Conservation (phyloP, 2,113 vertebrate species). For the Tyrannus savana region DNA sequence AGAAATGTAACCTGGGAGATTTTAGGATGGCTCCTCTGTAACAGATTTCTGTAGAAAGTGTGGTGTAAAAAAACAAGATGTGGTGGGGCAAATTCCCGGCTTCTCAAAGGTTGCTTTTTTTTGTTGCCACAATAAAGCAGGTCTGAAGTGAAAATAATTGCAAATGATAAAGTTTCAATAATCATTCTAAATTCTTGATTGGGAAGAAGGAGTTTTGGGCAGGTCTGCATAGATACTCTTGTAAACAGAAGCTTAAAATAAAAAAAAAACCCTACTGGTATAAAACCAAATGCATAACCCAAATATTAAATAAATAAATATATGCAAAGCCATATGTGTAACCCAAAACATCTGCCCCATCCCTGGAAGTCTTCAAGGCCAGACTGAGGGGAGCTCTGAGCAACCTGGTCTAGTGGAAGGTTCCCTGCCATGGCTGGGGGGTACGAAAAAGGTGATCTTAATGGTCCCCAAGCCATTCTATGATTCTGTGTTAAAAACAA, state of each 20-base stretch:
- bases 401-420: background rate
- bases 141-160: background rate
- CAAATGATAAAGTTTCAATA: background rate
- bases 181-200: background rate
- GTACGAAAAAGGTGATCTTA: background rate
- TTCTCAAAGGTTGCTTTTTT: background rate
- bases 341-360: background rate
- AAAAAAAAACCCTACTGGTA: fast-evolving
- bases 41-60: background rate
- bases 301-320: background rate
- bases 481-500: too few species aligned
- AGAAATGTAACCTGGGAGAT: background rate
- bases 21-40: background rate
- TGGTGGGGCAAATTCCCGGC: background rate
- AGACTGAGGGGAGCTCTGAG: background rate
- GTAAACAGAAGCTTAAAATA: background rate
- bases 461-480: background rate
- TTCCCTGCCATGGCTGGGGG: background rate
- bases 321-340: background rate
- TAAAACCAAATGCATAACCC: background rate
- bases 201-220: background rate
- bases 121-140: background rate
- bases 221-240: background rate
- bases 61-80: background rate
- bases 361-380: background rate